Percentiles rank a stretch among this genome's conserved stretches.
phyloP scores from a whole-genome alignment of 2,888 invertebrate genomes.

The Platycheirus rosarum region DNA sequence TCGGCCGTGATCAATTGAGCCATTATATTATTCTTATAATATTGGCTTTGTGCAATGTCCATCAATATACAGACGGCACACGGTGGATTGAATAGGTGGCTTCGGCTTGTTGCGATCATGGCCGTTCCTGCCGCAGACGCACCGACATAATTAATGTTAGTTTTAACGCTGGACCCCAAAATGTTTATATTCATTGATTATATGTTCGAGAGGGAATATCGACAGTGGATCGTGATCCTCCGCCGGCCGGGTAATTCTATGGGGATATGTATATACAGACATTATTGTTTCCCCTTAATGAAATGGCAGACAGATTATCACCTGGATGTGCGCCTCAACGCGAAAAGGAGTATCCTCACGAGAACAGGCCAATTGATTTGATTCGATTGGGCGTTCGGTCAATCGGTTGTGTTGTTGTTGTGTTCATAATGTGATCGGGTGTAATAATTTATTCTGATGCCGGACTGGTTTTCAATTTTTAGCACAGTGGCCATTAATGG shows the following conservation, averaged over 20 bases:
- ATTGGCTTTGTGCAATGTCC: slow-evolving; percentile 64
- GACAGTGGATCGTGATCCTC: slow-evolving; percentile 52
- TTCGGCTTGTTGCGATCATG: slow-evolving; percentile 20
- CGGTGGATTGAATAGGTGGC: slow-evolving; percentile 54
- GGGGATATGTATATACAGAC: slow-evolving; percentile 1
- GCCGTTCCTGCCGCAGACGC: slow-evolving; percentile 35
- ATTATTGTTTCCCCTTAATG: slow-evolving; percentile 81
- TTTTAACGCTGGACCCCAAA: slow-evolving; percentile 82
- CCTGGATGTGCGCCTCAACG: slow-evolving; percentile 78
- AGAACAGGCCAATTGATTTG: slow-evolving; percentile 62
- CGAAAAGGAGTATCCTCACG: neutral
- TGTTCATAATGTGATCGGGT: neutral
- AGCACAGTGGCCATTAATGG: neutral
- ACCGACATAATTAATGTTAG: slow-evolving; percentile 82
- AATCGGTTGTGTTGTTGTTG: neutral
- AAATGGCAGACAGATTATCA: slow-evolving; percentile 82
- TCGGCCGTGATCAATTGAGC: slow-evolving; percentile 63
- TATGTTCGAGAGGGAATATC: slow-evolving; percentile 75
- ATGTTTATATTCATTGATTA: slow-evolving; percentile 82
- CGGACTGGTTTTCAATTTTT: slow-evolving; percentile 26
- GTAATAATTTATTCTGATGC: neutral
- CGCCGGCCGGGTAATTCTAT: slow-evolving; percentile 48
- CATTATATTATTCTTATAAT: slow-evolving; percentile 64
- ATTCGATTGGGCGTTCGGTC: slow-evolving; percentile 45
- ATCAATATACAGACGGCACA: too few species aligned